Base-by-base conservation (phyloP, 2,888 invertebrate genomes). In the Acleris holmiana region DNA sequence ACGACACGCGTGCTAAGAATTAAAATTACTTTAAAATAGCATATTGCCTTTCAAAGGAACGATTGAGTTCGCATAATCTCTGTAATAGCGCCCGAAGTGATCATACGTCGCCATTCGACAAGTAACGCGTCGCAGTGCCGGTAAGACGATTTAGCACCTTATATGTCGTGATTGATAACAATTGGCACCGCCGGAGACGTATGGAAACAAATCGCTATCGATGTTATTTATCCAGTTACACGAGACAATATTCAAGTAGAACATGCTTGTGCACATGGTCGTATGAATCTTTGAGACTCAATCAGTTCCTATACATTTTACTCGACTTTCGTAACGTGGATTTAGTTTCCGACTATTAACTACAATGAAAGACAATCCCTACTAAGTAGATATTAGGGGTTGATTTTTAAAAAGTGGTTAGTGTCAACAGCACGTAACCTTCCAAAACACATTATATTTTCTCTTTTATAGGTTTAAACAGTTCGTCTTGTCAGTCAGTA, bases 121-220 rank as follows among this genome's bases (percentile, higher is more conserved):
- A 18, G 47, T 17, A n/a, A 18, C 47, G 10, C 47, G 10, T 47
- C 19, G 47, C 19, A 18, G 47, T 8, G 47, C 10, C 17, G 17
- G 18, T 21, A 53, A 53, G 40, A 7, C 19, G 23, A 40, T 44
- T 55, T 55, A 55, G 44, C 47, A 19, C 54, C 41, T 21, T 23
- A 55, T 17, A 40, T 41, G 54, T 41, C 41, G 54, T 54, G 54
- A 55, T 44, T 55, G 54, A 55, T 55, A 55, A 55, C 23, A 23
- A 55, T 55, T 44, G 21, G 6, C 44, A 44, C 54, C 17, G 54
- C 23, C 15, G 54, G 54, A 40, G 44, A 44, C 54, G 41, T 21
- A 41, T 29, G 29, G n/a, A 19, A 23, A 40, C 41, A 10, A n/a
- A 41, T 41, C 15, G 15, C 41, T 41, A 23, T 54, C 21, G 40